A percentile compares a stretch with the other conserved stretches of the same genome.
Evolutionary conservation across 2,797 vertebrate genomes (phyloP).

Genomic region (Synaphobranchus kaupii): DNA sequence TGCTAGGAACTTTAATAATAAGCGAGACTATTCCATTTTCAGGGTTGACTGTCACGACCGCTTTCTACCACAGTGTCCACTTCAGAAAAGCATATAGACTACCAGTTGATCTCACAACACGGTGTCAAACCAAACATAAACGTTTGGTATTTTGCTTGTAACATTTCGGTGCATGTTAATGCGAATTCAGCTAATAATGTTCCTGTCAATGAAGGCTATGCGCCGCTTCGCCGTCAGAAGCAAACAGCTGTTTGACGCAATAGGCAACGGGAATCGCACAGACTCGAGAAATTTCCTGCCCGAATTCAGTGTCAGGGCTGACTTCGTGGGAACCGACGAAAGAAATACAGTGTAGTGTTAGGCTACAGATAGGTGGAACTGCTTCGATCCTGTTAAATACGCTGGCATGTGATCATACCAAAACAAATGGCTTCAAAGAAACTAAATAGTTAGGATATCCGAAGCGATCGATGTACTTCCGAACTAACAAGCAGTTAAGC

Average conservation of each 20-base stretch:
- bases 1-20: background rate
- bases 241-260: constrained; percentile 28
- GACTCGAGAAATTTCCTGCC: constrained; percentile 1
- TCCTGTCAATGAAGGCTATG: constrained; percentile 4
- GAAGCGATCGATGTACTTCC: background rate
- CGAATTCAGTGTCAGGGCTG: background rate
- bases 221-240: background rate
- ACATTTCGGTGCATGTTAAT: background rate
- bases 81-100: background rate
- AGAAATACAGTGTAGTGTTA: constrained; percentile 7
- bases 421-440: background rate
- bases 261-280: constrained; percentile 16
- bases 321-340: background rate
- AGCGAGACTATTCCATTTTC: background rate
- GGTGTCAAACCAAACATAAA: background rate
- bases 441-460: background rate
- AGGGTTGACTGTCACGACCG: background rate
- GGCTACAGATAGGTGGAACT: background rate
- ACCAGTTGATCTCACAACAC: background rate
- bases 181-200: background rate
- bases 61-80: background rate
- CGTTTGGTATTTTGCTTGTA: background rate
- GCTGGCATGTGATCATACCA: background rate
- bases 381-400: background rate
- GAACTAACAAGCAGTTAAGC: background rate